Evolutionary conservation across 2,797 vertebrate species (phyloP).

Genomic region (Psittacula echo): DNA sequence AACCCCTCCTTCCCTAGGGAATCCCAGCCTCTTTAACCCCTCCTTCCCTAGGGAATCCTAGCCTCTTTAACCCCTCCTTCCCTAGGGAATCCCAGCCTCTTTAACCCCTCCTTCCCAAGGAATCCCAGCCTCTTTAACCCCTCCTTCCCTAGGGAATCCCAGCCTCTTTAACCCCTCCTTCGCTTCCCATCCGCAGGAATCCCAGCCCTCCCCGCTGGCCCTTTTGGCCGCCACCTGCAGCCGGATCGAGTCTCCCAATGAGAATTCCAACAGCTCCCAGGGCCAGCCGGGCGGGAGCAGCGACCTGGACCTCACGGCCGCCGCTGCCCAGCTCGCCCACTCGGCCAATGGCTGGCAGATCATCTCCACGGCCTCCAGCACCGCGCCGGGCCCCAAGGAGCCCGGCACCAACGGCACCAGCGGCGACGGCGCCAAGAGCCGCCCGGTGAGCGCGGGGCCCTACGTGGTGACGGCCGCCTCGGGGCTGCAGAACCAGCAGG

Average conservation of each 20-base stretch:
- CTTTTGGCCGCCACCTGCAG: slow-evolving; percentile 97
- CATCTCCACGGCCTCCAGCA: slow-evolving; percentile 83
- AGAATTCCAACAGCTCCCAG: slow-evolving; percentile 83
- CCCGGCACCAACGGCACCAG: slow-evolving; percentile 71
- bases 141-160: slow-evolving; percentile 65
- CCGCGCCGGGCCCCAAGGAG: slow-evolving; percentile 82
- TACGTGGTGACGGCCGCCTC: slow-evolving; percentile 89
- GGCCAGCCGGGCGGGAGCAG: slow-evolving; percentile 80
- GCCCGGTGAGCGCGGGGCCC: slow-evolving; percentile 81
- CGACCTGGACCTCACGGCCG: slow-evolving; percentile 84
- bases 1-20: not conserved
- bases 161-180: slow-evolving; percentile 63
- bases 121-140: slow-evolving; percentile 82
- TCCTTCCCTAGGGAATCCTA: too few species aligned
- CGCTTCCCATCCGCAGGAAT: slow-evolving; percentile 82
- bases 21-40: too few species aligned
- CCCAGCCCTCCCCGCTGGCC: slow-evolving; percentile 93
- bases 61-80: not conserved
- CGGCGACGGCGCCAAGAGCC: slow-evolving; percentile 76
- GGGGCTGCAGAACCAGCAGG: slow-evolving; percentile 90
- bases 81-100: slow-evolving; percentile 83
- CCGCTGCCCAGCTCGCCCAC: slow-evolving; percentile 86
- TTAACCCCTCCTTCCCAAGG: slow-evolving; percentile 71
- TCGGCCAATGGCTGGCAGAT: slow-evolving; percentile 94
- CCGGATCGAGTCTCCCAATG: slow-evolving; percentile 92